Evolutionary conservation across 2,888 invertebrate species (phyloP).

Genomic region (Gandaritis pyraliata): DNA sequence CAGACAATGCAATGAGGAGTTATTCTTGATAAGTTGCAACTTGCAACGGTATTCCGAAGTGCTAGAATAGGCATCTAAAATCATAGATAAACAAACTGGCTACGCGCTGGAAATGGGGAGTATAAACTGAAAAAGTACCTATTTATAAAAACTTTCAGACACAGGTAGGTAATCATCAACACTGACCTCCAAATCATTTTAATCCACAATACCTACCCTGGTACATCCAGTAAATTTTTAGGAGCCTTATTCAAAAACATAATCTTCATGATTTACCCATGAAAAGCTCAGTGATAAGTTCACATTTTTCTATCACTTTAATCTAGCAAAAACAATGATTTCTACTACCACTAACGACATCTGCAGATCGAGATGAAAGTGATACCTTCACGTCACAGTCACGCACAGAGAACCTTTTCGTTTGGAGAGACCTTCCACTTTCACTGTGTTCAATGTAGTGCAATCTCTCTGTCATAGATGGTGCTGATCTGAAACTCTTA

Average conservation of each 20-base stretch:
- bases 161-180: too few relatives aligned
- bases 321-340: slow-evolving; percentile 1
- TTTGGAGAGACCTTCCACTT: background rate
- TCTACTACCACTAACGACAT: slow-evolving; percentile 12
- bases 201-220: too few relatives aligned
- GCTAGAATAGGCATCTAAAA: slow-evolving; percentile 12
- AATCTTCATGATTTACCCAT: background rate
- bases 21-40: slow-evolving; percentile 33
- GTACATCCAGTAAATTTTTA: too few relatives aligned
- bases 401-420: background rate
- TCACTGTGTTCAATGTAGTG: slow-evolving; percentile 1
- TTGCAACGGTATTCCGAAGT: slow-evolving; percentile 33
- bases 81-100: background rate
- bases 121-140: too few relatives aligned
- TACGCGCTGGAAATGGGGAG: background rate
- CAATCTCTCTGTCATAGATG: slow-evolving; percentile 10
- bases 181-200: too few relatives aligned
- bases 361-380: slow-evolving; percentile 7
- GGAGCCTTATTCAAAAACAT: too few relatives aligned
- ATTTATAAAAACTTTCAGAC: too few relatives aligned
- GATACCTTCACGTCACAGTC: background rate
- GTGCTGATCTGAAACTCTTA: background rate
- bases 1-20: slow-evolving; percentile 48
- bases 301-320: background rate
- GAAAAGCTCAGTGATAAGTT: background rate